Conservation (phyloP, 2,113 vertebrate genomes). For the Gasterosteus nipponicus region DNA sequence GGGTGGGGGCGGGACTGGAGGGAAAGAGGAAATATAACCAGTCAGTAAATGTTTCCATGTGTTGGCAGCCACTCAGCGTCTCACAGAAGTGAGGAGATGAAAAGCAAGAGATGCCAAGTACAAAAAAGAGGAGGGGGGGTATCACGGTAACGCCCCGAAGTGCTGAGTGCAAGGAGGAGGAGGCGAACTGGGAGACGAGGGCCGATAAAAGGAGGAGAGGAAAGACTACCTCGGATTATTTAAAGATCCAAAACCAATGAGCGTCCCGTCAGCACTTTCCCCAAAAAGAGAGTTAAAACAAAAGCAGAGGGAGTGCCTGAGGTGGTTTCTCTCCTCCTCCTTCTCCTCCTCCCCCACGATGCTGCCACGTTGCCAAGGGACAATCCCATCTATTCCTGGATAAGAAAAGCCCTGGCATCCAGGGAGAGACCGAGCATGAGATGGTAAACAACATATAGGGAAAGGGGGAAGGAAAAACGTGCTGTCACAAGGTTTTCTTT, state of each 20-base stretch:
- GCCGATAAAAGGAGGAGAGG: background rate
- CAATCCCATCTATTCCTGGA: slow-evolving; percentile 59
- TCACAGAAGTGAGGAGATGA: slow-evolving; percentile 27
- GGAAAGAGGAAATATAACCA: slow-evolving; percentile 7
- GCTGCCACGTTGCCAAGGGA: slow-evolving; percentile 57
- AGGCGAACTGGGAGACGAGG: background rate
- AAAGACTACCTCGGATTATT: slow-evolving; percentile 15
- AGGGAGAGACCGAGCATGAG: slow-evolving; percentile 33
- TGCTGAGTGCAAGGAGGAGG: background rate
- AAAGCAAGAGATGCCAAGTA: slow-evolving; percentile 13
- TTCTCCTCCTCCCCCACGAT: slow-evolving; percentile 33
- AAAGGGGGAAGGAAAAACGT: background rate
- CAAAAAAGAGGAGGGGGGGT: too few species aligned
- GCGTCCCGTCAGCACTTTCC: slow-evolving; percentile 18
- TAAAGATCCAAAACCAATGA: slow-evolving; percentile 24
- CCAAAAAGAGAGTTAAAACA: slow-evolving; percentile 50
- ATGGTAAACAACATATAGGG: slow-evolving; percentile 32
- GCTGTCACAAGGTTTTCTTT: slow-evolving; percentile 7
- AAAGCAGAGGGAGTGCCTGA: slow-evolving; percentile 39
- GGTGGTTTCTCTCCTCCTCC: slow-evolving; percentile 5
- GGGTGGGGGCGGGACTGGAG: slow-evolving; percentile 7
- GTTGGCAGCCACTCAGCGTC: slow-evolving; percentile 22
- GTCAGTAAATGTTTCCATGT: slow-evolving; percentile 45
- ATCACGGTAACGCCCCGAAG: background rate
- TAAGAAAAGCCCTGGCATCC: slow-evolving; percentile 48